Evolutionary conservation across 2,113 vertebrate species (phyloP), one percentile per base, ranked within the genome.

Genomic region (Sebastes fasciatus): DNA sequence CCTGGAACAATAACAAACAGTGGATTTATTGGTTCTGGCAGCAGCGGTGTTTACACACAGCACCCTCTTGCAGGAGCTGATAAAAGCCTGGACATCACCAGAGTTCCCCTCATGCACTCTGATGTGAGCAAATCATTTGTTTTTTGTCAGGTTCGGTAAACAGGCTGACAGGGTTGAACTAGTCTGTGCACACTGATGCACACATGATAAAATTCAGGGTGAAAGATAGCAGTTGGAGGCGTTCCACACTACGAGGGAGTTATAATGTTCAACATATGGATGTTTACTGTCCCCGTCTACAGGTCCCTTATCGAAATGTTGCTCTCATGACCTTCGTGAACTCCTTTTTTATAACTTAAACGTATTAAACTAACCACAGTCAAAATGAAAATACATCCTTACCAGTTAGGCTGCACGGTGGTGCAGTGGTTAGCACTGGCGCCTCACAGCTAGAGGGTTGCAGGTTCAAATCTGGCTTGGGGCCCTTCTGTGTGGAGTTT

Each of bases 1-100:
- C 64, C 75, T 70, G 79, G 70, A 88, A 87, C 85, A 80, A 81
- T 85, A 85, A 61, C 79, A 68, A 68, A 82, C 64, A 45, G 19
- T 40, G 55, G 82, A 89, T 92, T 91, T 85, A 92, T 88, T 62
- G 84, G 55, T 40, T 1, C 80, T 83, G 79, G 79, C 82, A 79
- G 80, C 67, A 13, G 55, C 6, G 0, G 0, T 83, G 85, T 83
- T 76, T 75, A 60, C 43, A 82, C 48, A 74, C 74, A 72, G 77
- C 42, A 49, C 17, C 42, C 49, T 67, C 42, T 17, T 85, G 87
- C 67, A 58, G 68, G 23, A 70, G 72, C 80, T 81, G 86, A 89
- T 91, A 86, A 87, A 65, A 82, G 40, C 61, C 66, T 80, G 80
- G 74, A 77, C 67, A 60, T 62, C 52, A 71, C 11, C 34, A 49